Evolutionary conservation across 2,888 invertebrate species (phyloP), one percentile per base, ranked within the genome.

Genomic region (Polydrusus tereticollis): DNA sequence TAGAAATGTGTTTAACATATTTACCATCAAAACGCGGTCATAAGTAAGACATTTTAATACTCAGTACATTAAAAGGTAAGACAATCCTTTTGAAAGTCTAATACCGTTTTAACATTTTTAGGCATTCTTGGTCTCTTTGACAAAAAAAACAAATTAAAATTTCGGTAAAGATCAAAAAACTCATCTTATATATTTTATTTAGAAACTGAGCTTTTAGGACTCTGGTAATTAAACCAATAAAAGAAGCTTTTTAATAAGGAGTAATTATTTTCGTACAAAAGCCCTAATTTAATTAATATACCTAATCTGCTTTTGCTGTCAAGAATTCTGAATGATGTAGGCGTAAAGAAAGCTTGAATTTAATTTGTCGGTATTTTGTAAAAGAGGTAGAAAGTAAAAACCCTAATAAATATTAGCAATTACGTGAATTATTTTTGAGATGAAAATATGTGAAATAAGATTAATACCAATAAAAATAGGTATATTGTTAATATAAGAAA

Each of bases 401-500:
- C 58, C 63, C 36, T 63, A 45, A 64, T 64, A 58, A 70, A 70
- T 70, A 59, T 70, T n/a, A 21, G 47, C 21, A 47, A 47, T 47
- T 47, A 47, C 16, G 5, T 21, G 20, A 47, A 47, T 47, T 21
- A 20, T 23, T 41, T 38, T 36, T 12, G n/a, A 12, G 36, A 36
- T 36, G n/a, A 36, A 36, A 36, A n/a, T 12, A 36, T n/a, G 1
- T 36, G 36, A 12, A 12, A 36, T n/a, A 36, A 36, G 36, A 36
- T 36, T n/a, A 36, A 36, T n/a, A 36, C 12, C 10, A 36, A 36
- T 3, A 12, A n/a, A 36, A 36, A 36, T 36, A n/a, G n/a, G n/a
- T 36, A n/a, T 36, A 2, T 36, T n/a, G n/a, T 10, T n/a, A 36
- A 36, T 36, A 36, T 36, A 1, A 36, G 33, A n/a, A n/a, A n/a